Evolutionary conservation across 2,113 vertebrate genomes (phyloP), one percentile per base, ranked within the genome.

Genomic region (Pogona vitticeps): DNA sequence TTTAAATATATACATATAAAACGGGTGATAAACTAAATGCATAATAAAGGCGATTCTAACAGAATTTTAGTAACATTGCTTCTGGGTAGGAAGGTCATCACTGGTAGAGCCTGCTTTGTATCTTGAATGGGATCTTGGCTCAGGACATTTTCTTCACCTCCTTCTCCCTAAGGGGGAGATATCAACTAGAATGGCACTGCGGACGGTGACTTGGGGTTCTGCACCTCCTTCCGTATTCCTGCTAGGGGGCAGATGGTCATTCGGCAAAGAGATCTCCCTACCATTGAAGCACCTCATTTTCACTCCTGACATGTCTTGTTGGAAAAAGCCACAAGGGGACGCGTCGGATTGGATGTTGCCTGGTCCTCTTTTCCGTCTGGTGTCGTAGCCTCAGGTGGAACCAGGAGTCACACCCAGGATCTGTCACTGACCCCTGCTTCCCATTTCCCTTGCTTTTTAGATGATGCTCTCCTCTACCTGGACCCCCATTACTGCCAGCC

Each of bases 401-500:
- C 40, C 9, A 52, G 33, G 76, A 70, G 31, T 28, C 81, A 40
- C 13, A n/a, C 13, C 33, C 26, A 56, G 42, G 42, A 46, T 38
- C 36, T 36, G 23, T 80, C 31, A 72, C 9, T 67, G n/a, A 78
- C 26, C 4, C 12, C 26, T 36, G n/a, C 46, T 28, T 46, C 12
- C 21, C 8, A 2, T 68, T 68, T 76, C 26, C 4, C 65, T 79
- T 92, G 40, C 88, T 12, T 91, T 40, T 28, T 92, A 99, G 98
- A 98, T 70, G 98, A 98, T 85, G 97, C 97, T 92, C 95, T 98
- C 80, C 95, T 99, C 42, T 98, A 98, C 95, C 95, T 99, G 94
- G 98, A 99, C 88, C 98, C 98, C 63, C 98, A 99, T 94, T 98
- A 98, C 96, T 98, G 98, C 95, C 98, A 98, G 95, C 93, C 96